phyloP scores from a whole-genome alignment of 1,140 invertebrate genomes.

The Hycleus phaleratus region DNA sequence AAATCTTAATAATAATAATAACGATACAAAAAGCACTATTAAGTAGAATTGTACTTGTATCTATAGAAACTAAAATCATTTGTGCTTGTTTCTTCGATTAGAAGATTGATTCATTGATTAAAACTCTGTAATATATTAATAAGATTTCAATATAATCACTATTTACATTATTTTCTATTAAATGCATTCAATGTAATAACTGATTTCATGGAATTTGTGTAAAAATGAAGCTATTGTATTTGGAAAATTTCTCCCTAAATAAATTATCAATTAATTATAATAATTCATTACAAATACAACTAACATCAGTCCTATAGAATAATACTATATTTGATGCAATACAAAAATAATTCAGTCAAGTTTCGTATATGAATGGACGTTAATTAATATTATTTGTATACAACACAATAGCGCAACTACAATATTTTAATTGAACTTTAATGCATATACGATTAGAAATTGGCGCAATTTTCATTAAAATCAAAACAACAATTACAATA shows the following conservation, averaged over 20 bases:
- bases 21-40: no score
- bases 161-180: not conserved
- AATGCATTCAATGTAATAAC: not conserved
- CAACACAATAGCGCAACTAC: conserved; percentile 15
- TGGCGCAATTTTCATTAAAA: not conserved
- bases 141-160: not conserved
- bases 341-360: conserved; percentile 28
- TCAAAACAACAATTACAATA: not conserved
- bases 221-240: conserved; percentile 1
- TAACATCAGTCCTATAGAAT: conserved; percentile 21
- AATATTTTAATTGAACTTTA: conserved; percentile 19
- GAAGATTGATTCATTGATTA: no score
- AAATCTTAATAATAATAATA: no score
- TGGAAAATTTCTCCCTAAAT: not conserved
- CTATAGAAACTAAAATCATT: no score
- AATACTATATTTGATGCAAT: conserved; percentile 20
- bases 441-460: no score
- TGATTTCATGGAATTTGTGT: not conserved
- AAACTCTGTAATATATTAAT: not conserved
- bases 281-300: conserved; percentile 13
- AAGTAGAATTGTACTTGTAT: no score
- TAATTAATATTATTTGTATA: not conserved
- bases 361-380: conserved; percentile 24
- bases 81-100: no score
- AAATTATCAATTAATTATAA: conserved; percentile 8